Evolutionary conservation across 1,140 invertebrate species (phyloP), one percentile per base, ranked within the genome.

Genomic region (Liolophura sinensis): DNA sequence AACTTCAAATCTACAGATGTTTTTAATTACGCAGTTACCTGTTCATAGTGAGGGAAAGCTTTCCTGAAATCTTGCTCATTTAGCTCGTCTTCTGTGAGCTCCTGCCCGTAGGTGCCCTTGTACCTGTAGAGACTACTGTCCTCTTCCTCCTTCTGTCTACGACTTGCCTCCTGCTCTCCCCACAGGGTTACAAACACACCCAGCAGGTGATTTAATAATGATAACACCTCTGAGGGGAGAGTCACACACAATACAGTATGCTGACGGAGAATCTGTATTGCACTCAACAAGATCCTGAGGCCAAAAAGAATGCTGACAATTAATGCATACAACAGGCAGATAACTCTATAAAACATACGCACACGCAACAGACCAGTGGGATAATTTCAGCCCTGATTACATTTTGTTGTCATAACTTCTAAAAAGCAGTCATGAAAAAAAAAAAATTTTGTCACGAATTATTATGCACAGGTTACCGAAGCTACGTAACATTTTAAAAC

Each of bases 81-180:
- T 65, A 89, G 87, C 68, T 92, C 89, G 54, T 95, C 93, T 69
- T 96, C 93, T 9, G 90, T 88, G 57, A 82, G 73, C 60, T 84
- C 80, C 64, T 80, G 79, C 7, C 81, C 82, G 55, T 81, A 73
- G 51, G 65, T 68, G 25, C 74, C 82, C 86, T 92, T 94, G 46
- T 90, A 92, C 64, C 90, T 89, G 83, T 94, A 98, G 14, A 97
- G 80, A 73, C 89, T 91, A 58, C 93, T 91, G 62, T 93, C 89
- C 73, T 93, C 91, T 48, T 87, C 86, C 68, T 91, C 89, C 69
- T 89, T 88, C 69, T 86, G 86, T 69, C 90, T 88, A 25, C 88
- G 88, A 55, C 89, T 87, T 61, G 89, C 87, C 75, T 93, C 88
- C 68, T 94, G 90, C 54, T 89, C 87, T 75, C 89, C 88, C 94